Base-by-base conservation (phyloP, 1,140 invertebrate genomes). In the Leptinotarsa defecta region DNA sequence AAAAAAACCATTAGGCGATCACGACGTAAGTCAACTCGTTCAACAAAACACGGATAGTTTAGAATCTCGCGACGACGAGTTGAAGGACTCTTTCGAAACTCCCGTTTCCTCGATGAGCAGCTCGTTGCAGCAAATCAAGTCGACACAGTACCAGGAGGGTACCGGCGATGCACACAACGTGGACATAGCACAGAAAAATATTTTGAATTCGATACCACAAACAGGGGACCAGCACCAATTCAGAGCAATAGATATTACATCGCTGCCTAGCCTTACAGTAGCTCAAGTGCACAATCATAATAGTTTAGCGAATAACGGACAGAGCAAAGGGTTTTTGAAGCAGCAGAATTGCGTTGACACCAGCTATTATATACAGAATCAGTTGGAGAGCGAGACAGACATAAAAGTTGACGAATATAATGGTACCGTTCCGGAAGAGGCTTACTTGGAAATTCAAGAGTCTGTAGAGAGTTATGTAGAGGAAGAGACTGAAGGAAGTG, bases 11-110 rank as follows among this genome's bases (percentile, higher is more conserved):
- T 57, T 17, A 57, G 69, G 43, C 15, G 70, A 68, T 22, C 64
- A 62, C 49, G 68, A 72, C 48, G 19, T 64, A n/a, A 67, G 63
- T 20, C 19, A 61, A 49, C 61, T 64, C 13, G 24, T 87, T 3
- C 81, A 88, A 6, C 87, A 89, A 48, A 87, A 89, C 73, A 88
- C 87, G 0, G 88, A 89, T 78, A 89, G 89, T 13, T 80, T 89
- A 65, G 89, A 90, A 74, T 89, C 88, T 0, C 84, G 86, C 48
- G 88, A 90, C 74, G 88, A 89, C 74, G 88, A 90, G 48, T 74
- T 89, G 48, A 88, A 88, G 74, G 88, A 91, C 67, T 90, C 89
- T 3, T 90, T 90, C 78, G 89, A 90, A 74, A 90, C 89, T 19
- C 89, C 87, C 8, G 85, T 88, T n/a, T 90, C 87, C 76, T 90